phyloP scores from a whole-genome alignment of 2,888 invertebrate genomes.

The Amphipoea oculea region DNA sequence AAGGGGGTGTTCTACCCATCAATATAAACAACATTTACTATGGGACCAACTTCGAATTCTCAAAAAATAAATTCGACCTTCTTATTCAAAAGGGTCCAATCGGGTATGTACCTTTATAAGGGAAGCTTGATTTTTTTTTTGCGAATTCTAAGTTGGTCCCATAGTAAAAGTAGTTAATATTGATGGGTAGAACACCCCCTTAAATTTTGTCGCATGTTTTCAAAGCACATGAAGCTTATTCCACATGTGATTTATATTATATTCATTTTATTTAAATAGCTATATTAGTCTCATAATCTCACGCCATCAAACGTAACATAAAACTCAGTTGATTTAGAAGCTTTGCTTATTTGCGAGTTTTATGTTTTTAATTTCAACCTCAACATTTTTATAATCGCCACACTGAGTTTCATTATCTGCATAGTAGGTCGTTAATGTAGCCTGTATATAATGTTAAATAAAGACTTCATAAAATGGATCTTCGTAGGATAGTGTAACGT shows the following conservation, averaged over 20 bases:
- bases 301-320: slow-evolving; percentile 39
- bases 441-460: neutral
- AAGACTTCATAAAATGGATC: neutral
- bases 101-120: too few species aligned
- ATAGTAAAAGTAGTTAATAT: too few species aligned
- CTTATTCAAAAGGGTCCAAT: too few species aligned
- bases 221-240: neutral
- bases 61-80: too few species aligned
- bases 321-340: slow-evolving; percentile 34
- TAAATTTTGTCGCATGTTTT: too few species aligned
- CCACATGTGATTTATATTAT: neutral
- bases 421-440: slow-evolving; percentile 19
- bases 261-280: slow-evolving; percentile 19
- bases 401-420: slow-evolving; percentile 39
- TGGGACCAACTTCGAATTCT: too few species aligned
- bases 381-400: slow-evolving; percentile 41
- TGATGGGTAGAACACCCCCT: too few species aligned
- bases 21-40: too few species aligned
- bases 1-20: too few species aligned
- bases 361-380: slow-evolving; percentile 54
- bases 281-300: slow-evolving; percentile 21
- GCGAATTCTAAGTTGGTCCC: too few species aligned
- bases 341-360: slow-evolving; percentile 29
- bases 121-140: too few species aligned
- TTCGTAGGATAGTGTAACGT: neutral